These are phyloP conservation scores for Silurus asotus DNA, from an alignment of 2,113 vertebrate species.

Conservation along the genomic window DNA sequence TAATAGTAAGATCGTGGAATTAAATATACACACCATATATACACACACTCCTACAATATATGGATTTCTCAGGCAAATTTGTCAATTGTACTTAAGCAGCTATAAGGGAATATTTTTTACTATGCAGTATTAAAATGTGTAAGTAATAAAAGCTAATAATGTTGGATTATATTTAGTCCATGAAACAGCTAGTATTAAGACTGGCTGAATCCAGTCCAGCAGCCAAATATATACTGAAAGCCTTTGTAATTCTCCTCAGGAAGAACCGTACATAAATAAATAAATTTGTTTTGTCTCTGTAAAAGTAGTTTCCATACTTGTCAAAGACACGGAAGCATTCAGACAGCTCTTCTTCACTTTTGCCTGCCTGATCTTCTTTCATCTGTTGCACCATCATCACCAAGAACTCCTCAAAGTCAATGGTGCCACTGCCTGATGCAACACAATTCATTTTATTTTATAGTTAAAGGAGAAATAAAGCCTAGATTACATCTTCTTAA, in stretches of 20 bases:
- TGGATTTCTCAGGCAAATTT: background rate
- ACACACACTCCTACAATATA: no score
- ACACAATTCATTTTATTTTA: conserved; percentile 18
- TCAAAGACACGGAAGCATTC: conserved; percentile 96
- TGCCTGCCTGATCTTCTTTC: conserved; percentile 96
- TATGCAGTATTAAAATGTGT: no score
- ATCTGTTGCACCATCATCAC: conserved; percentile 99
- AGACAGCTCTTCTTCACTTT: conserved; percentile 91
- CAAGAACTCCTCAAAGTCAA: conserved; percentile 99
- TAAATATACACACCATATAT: background rate
- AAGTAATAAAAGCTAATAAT: background rate
- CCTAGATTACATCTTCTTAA: background rate
- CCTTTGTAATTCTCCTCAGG: background rate
- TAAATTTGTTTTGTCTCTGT: background rate
- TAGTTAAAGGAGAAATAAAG: background rate
- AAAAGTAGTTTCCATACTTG: conserved; percentile 72
- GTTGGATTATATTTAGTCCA: background rate
- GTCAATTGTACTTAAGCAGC: background rate
- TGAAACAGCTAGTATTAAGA: background rate
- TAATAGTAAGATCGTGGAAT: background rate
- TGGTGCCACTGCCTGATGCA: conserved; percentile 85
- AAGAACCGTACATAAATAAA: background rate
- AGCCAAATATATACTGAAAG: background rate
- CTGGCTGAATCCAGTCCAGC: background rate
- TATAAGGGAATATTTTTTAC: background rate